Conservation (phyloP, 2,888 invertebrate species). For the Melanophora roralis region DNA sequence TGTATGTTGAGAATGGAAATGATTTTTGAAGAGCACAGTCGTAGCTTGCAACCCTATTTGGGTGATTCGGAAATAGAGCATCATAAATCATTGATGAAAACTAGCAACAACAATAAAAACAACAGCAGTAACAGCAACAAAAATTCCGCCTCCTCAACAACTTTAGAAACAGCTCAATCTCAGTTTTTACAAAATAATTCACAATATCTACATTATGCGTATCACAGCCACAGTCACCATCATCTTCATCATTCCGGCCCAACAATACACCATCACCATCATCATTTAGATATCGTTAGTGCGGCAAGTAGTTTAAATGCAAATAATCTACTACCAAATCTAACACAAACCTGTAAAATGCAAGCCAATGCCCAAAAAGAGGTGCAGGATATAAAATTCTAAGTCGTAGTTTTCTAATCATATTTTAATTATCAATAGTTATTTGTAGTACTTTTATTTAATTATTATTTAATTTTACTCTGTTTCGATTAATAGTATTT, state of each 20-base stretch:
- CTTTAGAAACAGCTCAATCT: slow-evolving; percentile 54
- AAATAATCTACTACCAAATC: slow-evolving; percentile 74
- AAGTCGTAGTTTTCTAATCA: slow-evolving; percentile 68
- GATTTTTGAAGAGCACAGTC: slow-evolving; percentile 81
- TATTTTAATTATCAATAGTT: slow-evolving; percentile 38
- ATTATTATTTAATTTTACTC: slow-evolving; percentile 38
- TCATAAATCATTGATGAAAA: slow-evolving; percentile 56
- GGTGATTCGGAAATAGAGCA: slow-evolving; percentile 66
- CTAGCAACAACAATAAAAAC: slow-evolving; percentile 60
- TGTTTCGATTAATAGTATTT: slow-evolving; percentile 27
- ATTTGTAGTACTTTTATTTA: slow-evolving; percentile 32
- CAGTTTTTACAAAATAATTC: slow-evolving; percentile 56
- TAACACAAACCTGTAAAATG: slow-evolving; percentile 81
- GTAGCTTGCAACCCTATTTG: slow-evolving; percentile 70
- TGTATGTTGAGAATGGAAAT: slow-evolving; percentile 89
- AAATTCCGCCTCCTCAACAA: slow-evolving; percentile 39
- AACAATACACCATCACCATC: slow-evolving; percentile 48
- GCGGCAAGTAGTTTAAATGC: slow-evolving; percentile 70
- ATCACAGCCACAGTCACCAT: slow-evolving; percentile 46
- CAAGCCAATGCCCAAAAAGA: slow-evolving; percentile 91
- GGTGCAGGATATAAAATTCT: slow-evolving; percentile 90
- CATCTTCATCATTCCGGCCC: slow-evolving; percentile 50
- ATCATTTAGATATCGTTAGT: slow-evolving; percentile 51
- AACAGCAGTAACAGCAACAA: slow-evolving; percentile 60
- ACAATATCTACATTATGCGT: slow-evolving; percentile 48